These are phyloP conservation scores for Sus scrofa DNA, from an alignment of 2,113 vertebrate species.

Conservation along the genomic window DNA sequence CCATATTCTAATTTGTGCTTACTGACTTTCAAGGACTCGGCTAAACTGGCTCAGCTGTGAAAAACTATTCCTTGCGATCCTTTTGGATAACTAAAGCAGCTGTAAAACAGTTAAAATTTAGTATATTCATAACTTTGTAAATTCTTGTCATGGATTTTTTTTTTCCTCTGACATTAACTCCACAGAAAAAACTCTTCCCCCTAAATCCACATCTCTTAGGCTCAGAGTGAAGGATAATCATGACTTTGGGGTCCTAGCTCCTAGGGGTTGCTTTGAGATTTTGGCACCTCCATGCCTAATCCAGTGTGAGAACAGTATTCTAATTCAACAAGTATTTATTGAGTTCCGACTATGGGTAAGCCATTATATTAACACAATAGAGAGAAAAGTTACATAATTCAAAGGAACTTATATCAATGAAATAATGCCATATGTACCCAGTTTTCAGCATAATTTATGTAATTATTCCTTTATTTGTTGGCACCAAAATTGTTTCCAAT, in stretches of 20 bases:
- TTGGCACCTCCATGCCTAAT: neutral
- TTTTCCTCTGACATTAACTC: neutral
- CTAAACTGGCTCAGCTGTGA: neutral
- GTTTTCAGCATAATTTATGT: neutral
- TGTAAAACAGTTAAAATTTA: neutral
- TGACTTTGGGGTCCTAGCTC: neutral
- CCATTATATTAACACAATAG: neutral
- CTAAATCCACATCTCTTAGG: neutral
- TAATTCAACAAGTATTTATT: conserved; percentile 16
- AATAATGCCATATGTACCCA: neutral
- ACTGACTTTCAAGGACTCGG: neutral
- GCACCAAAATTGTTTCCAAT: neutral
- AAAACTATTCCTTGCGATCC: neutral
- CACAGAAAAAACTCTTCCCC: neutral
- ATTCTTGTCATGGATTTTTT: neutral
- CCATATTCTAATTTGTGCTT: neutral
- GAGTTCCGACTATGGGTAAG: neutral
- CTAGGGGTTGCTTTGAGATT: neutral
- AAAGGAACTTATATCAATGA: neutral
- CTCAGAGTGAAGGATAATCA: neutral
- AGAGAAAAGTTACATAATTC: neutral
- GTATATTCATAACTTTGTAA: conserved; percentile 3
- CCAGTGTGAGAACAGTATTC: neutral
- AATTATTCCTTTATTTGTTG: conserved; percentile 33
- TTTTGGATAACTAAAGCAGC: neutral